These are phyloP conservation scores for Drosophila pectinifera DNA, from an alignment of 1,140 invertebrate genomes.

Conservation along the genomic window DNA sequence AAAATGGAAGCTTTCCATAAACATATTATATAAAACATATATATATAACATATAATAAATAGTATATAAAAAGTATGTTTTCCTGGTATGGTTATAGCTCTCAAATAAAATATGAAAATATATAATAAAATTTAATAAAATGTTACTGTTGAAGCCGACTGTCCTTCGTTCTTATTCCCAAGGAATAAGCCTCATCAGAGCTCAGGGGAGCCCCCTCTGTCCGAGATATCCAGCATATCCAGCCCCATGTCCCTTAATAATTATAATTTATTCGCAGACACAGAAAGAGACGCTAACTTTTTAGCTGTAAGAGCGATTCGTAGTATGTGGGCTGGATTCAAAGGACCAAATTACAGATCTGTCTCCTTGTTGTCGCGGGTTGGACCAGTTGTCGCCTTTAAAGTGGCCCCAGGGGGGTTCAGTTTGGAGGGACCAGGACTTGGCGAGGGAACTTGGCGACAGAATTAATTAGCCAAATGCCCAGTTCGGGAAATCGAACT, in stretches of 20 bases:
- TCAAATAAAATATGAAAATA: no score
- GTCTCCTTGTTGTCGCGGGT: conserved; percentile 9
- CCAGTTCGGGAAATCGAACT: not conserved
- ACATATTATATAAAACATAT: no score
- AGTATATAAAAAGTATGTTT: no score
- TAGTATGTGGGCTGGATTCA: conserved; percentile 17
- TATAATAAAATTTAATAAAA: no score
- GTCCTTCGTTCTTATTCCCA: not conserved
- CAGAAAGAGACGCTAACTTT: conserved; percentile 47
- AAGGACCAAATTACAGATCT: conserved; percentile 33
- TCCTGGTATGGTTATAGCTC: no score
- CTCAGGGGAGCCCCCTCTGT: conserved; percentile 14
- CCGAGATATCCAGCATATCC: conserved; percentile 6
- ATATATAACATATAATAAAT: no score
- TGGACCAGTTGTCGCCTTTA: conserved; percentile 63
- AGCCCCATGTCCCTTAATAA: conserved; percentile 52
- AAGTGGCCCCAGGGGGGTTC: not conserved
- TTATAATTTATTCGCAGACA: conserved; percentile 78
- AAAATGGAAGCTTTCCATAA: no score
- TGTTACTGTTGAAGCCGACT: no score
- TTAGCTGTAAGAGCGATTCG: conserved; percentile 20
- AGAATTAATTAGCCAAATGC: conserved; percentile 64
- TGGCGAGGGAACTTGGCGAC: conserved; percentile 15
- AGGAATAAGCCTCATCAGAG: not conserved
- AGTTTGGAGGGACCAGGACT: not conserved